Base-by-base conservation (phyloP, 1,140 invertebrate species). In the Drosophila bocki region DNA sequence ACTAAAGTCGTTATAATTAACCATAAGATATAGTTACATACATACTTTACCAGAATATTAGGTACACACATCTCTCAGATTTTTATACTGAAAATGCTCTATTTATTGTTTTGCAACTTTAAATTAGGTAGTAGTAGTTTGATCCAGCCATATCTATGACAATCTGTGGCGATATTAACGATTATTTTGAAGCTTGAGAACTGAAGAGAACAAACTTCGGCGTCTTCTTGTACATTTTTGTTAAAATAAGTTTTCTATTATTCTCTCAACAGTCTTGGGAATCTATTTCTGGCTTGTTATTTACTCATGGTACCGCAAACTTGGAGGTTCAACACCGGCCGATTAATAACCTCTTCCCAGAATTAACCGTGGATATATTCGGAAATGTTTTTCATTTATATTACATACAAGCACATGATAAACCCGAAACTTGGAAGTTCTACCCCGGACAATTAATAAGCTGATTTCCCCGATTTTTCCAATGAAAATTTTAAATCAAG, bases 281-380 rank as follows among this genome's bases (percentile, higher is more conserved):
- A 8, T 78, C 13, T 80, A 67, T 47, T 74, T 68, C 42, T 79
- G 76, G 69, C 3, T 79, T 7, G 48, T 71, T 17, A 53, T 22
- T 39, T 78, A 67, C 53, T 78, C 75, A 3, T 78, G 47, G 45
- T 76, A 7, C 71, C 45, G 56, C 11, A 59, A 54, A 9, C 41
- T 75, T 41, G 37, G 48, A 19, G 44, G 59, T 3, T 32, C 22
- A 2, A 58, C 44, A 1, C 58, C 48, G 17, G 67, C 42, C 3
- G 50, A 75, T 19, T 63, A 50, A 57, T 19, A 3, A 26, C 15
- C 13, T 12, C 29, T 29, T n/a, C n/a, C 15, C 48, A 33, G 12
- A 32, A 50, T 11, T 6, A 1, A 9, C n/a, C 11, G 17, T 7
- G 13, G 15, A 33, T 4, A 6, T 8, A 15, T 19, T 45, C 17